Evolutionary conservation across 2,797 vertebrate species (phyloP), one percentile per base, ranked within the genome.

Genomic region (Hipposideros larvatus): DNA sequence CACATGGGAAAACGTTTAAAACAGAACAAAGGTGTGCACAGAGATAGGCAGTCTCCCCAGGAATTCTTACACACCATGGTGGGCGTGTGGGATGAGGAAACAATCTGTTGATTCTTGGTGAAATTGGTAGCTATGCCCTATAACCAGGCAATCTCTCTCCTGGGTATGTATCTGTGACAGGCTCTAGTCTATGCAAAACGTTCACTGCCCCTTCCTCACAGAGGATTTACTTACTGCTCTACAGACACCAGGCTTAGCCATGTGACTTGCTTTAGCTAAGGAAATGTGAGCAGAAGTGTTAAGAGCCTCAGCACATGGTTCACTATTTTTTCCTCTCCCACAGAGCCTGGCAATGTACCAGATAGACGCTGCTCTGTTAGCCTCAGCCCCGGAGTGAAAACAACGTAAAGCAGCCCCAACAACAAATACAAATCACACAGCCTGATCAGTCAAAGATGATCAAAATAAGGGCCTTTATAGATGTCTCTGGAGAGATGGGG

Each of bases 391-490:
- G 43, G 79, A 15, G 59, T 21, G 26, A 48, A n/a, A n/a, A 79
- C 55, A 18, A 46, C 4, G 2, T 46, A 59, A 59, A 82, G 59
- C 24, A 48, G 37, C 41, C 53, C 83, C 71, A 91, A 73, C 15
- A 55, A 22, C 59, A 57, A 34, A 78, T 6, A 66, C 34, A 92
- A 90, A 95, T 53, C 57, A 77, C 61, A 59, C 82, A 66, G 83
- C 19, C 28, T 26, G 18, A 21, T 7, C 10, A 86, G 28, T 55
- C 61, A 59, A 71, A 59, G 26, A 43, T 71, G 83, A 95, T 73
- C 46, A 93, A 89, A 97, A 57, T 95, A 96, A 82, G 63, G 92
- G 53, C 41, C 55, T 95, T 97, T 97, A 96, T 82, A 96, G 61
- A 71, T 46, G 55, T 59, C 80, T 93, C 83, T 80, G 83, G 26